Evolutionary conservation across 2,888 invertebrate genomes (phyloP).

Genomic region (Amiota communis): DNA sequence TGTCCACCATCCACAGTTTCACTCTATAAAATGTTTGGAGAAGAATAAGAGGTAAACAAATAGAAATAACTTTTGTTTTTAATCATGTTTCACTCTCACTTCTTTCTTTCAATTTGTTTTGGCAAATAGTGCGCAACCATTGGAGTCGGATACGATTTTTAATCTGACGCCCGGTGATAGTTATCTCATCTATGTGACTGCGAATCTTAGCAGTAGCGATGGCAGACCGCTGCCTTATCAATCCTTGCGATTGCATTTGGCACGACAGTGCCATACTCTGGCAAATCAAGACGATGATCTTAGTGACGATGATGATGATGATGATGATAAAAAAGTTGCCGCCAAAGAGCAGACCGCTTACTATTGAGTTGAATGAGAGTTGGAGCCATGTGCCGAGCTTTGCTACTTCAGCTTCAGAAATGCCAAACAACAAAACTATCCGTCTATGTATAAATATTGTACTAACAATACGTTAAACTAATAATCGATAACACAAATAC

Average conservation of each 20-base stretch:
- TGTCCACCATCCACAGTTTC: conserved; percentile 67
- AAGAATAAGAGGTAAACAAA: conserved; percentile 61
- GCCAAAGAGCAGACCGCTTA: conserved; percentile 65
- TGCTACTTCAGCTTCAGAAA: conserved; percentile 38
- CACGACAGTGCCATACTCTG: conserved; percentile 60
- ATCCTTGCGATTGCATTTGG: conserved; percentile 71
- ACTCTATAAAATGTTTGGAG: conserved; percentile 68
- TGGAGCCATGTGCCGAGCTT: conserved; percentile 2
- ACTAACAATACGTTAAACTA: background rate
- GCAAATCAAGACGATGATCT: no score
- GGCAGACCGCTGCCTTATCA: conserved; percentile 77
- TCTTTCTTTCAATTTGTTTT: conserved; percentile 38
- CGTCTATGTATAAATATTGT: conserved; percentile 61
- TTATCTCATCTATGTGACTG: conserved; percentile 77
- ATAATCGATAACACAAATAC: background rate
- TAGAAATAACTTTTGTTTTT: background rate
- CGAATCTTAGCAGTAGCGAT: conserved; percentile 75
- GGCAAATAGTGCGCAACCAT: conserved; percentile 65
- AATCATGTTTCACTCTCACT: background rate
- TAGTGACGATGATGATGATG: conserved; percentile 20
- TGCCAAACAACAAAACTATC: conserved; percentile 50
- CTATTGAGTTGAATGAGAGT: conserved; percentile 52
- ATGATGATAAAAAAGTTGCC: conserved; percentile 53
- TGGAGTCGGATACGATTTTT: conserved; percentile 73
- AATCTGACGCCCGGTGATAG: conserved; percentile 75